A percentile compares a stretch with the other conserved stretches of the same genome.
These are phyloP conservation scores for Cotesia vestalis DNA, from an alignment of 1,140 invertebrate species.

Conservation along the genomic window DNA sequence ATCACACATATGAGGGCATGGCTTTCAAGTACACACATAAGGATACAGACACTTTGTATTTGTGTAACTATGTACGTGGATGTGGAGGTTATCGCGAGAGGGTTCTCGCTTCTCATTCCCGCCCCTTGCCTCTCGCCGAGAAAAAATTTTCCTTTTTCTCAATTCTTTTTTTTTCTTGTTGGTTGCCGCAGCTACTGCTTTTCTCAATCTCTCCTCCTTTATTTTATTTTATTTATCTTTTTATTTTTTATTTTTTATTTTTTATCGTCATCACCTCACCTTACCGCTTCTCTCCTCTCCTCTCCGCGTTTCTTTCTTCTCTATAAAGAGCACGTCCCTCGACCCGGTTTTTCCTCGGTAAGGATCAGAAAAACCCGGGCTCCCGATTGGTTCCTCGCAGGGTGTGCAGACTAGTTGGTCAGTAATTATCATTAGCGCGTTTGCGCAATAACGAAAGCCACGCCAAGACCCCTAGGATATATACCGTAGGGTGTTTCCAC, in stretches of 20 bases:
- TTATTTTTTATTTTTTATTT: conserved; percentile 15
- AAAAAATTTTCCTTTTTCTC: not conserved
- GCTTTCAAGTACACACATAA: not conserved
- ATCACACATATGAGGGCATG: not conserved
- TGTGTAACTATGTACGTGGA: not conserved
- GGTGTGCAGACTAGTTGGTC: conserved; percentile 48
- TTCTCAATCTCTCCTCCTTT: not conserved
- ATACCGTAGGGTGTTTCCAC: conserved; percentile 35
- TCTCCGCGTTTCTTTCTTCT: not conserved
- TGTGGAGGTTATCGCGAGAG: conserved; percentile 17
- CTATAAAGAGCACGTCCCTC: conserved; percentile 8
- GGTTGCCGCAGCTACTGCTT: not conserved
- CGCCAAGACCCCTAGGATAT: conserved; percentile 1
- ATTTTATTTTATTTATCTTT: conserved; percentile 25
- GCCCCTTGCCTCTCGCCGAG: too few relatives aligned
- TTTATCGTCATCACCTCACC: not conserved
- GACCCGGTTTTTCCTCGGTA: conserved; percentile 16
- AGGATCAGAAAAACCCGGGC: too few relatives aligned
- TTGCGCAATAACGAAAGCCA: conserved; percentile 49
- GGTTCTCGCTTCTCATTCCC: conserved; percentile 1
- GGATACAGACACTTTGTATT: conserved; percentile 12
- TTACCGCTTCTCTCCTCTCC: too few relatives aligned
- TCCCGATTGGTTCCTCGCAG: conserved; percentile 42
- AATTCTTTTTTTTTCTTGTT: not conserved
- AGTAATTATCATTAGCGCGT: conserved; percentile 60